Percentiles rank a stretch among this genome's conserved stretches.
These are phyloP conservation scores for Loxodonta africana DNA, from an alignment of 2,113 vertebrate genomes.

Conservation along the genomic window DNA sequence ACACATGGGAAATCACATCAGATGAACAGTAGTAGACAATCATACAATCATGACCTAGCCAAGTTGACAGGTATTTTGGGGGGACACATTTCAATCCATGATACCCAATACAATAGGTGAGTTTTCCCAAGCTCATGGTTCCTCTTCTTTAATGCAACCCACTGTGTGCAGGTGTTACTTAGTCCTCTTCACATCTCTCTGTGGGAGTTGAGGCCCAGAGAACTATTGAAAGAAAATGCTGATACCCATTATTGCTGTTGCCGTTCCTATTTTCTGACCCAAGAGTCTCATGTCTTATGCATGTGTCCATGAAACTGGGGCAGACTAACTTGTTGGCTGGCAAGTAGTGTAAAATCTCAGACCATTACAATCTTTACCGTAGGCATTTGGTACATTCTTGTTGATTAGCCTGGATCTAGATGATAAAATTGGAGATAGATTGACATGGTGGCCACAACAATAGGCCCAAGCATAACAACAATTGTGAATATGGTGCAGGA, in stretches of 20 bases:
- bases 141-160: neutral
- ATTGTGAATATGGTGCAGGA: no score
- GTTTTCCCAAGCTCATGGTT: neutral
- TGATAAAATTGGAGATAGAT: neutral
- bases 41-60: no score
- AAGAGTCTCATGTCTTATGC: neutral
- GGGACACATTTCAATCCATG: no score
- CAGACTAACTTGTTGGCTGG: neutral
- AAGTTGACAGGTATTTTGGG: no score
- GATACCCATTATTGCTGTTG: neutral
- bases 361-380: neutral
- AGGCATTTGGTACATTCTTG: neutral
- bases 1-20: no score
- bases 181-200: neutral
- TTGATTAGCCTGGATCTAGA: neutral
- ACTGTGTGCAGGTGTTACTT: neutral
- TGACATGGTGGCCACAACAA: no score
- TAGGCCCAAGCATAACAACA: no score
- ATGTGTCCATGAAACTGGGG: neutral
- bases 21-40: no score
- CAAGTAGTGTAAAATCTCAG: neutral
- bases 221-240: neutral
- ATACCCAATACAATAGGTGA: neutral
- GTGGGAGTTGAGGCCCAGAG: neutral
- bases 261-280: neutral